phyloP scores from a whole-genome alignment of 1,140 invertebrate genomes.

The Drosophila tani region DNA sequence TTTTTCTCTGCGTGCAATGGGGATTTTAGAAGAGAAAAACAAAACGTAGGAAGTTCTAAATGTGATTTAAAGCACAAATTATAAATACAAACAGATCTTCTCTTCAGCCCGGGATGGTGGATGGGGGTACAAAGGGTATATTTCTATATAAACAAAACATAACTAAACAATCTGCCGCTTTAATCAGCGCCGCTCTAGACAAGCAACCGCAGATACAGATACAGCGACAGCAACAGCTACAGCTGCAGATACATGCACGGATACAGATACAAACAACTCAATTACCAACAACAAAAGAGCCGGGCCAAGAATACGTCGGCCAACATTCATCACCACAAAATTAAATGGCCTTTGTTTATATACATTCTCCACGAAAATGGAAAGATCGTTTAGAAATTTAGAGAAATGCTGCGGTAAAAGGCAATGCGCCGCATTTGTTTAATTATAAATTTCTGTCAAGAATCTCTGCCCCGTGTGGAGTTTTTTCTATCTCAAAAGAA shows the following conservation, averaged over 20 bases:
- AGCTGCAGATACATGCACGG: conserved; percentile 22
- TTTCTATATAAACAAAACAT: conserved; percentile 62
- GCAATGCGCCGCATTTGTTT: conserved; percentile 78
- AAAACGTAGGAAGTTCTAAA: conserved; percentile 6
- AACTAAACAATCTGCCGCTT: conserved; percentile 77
- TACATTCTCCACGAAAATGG: conserved; percentile 57
- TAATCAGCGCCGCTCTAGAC: conserved; percentile 73
- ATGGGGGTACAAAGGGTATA: conserved; percentile 14
- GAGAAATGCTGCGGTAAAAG: conserved; percentile 72
- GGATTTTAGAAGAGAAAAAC: not conserved
- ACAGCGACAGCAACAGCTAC: conserved; percentile 26
- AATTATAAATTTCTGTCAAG: conserved; percentile 83
- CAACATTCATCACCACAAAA: conserved; percentile 80
- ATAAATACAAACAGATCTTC: conserved; percentile 30
- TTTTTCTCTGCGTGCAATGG: no score
- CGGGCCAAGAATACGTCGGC: conserved; percentile 62
- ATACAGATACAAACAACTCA: conserved; percentile 72
- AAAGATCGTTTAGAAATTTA: conserved; percentile 70
- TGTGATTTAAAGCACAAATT: conserved; percentile 36
- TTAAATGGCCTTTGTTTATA: conserved; percentile 81
- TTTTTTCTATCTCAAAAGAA: conserved; percentile 67
- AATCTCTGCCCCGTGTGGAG: conserved; percentile 50
- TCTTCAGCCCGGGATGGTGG: not conserved
- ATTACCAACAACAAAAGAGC: conserved; percentile 62
- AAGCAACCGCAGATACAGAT: conserved; percentile 29